phyloP scores from a whole-genome alignment of 2,113 vertebrate genomes.

The Nothocercus julius region DNA sequence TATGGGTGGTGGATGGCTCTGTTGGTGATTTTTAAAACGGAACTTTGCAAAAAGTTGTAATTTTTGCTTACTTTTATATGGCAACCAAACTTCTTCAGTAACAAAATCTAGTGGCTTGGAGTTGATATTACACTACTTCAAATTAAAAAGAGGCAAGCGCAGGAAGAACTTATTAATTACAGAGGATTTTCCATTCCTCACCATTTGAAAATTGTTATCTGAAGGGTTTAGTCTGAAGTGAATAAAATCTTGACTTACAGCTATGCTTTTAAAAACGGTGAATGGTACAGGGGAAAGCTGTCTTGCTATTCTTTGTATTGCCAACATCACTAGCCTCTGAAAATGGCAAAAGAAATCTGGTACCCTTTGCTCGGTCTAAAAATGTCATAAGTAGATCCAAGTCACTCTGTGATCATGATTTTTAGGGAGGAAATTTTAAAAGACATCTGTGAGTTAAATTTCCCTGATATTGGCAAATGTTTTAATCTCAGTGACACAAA shows the following conservation, averaged over 20 bases:
- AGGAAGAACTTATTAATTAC: neutral
- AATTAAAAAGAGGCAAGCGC: neutral
- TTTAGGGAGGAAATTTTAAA: neutral
- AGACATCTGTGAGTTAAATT: constrained; percentile 4
- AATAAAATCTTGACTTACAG: neutral
- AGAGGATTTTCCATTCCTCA: neutral
- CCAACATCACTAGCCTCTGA: neutral
- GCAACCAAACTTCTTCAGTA: neutral
- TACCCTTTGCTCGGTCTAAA: neutral
- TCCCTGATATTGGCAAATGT: neutral
- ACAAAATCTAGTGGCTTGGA: neutral
- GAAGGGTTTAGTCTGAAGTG: neutral
- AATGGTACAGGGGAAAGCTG: neutral
- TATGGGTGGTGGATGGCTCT: neutral
- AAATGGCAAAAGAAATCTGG: neutral
- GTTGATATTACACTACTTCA: neutral
- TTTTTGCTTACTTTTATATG: neutral
- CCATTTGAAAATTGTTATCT: neutral
- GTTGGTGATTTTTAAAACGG: neutral
- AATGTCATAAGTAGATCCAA: neutral
- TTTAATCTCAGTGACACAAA: constrained; percentile 28
- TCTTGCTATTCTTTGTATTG: neutral
- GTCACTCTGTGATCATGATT: neutral
- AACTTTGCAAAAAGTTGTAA: neutral
- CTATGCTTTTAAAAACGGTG: neutral